phyloP scores from a whole-genome alignment of 2,797 vertebrate species.

The Acanthiza pusilla region DNA sequence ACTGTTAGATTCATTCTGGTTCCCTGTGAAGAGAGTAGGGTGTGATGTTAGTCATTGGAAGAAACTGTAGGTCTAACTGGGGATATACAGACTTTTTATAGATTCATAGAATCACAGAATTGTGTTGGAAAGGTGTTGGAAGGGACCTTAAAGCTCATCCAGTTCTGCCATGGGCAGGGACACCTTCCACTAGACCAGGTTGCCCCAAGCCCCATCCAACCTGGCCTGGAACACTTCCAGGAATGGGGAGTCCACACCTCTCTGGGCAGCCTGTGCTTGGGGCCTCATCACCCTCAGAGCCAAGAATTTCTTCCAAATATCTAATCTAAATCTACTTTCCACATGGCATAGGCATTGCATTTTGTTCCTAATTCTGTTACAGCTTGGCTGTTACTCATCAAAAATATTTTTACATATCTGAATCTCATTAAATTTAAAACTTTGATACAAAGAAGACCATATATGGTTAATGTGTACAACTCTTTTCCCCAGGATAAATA shows the following conservation, averaged over 20 bases:
- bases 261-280: not conserved
- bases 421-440: not conserved
- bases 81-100: not conserved
- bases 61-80: not conserved
- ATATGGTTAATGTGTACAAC: not conserved
- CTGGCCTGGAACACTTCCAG: not conserved
- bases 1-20: not conserved
- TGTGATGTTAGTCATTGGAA: not conserved
- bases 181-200: not conserved
- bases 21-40: not conserved
- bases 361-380: not conserved
- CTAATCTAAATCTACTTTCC: not conserved
- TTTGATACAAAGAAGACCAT: not conserved
- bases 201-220: not conserved
- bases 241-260: not conserved
- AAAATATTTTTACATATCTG: not conserved
- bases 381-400: not conserved
- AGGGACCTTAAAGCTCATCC: not conserved
- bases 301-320: not conserved
- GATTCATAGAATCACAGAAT: not conserved
- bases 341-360: not conserved
- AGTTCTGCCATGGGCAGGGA: not conserved
- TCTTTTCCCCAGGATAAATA: not conserved
- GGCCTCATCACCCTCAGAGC: not conserved
- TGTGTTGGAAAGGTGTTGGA: not conserved